phyloP scores from a whole-genome alignment of 2,888 invertebrate genomes.

The Omphaloscelis lunosa region DNA sequence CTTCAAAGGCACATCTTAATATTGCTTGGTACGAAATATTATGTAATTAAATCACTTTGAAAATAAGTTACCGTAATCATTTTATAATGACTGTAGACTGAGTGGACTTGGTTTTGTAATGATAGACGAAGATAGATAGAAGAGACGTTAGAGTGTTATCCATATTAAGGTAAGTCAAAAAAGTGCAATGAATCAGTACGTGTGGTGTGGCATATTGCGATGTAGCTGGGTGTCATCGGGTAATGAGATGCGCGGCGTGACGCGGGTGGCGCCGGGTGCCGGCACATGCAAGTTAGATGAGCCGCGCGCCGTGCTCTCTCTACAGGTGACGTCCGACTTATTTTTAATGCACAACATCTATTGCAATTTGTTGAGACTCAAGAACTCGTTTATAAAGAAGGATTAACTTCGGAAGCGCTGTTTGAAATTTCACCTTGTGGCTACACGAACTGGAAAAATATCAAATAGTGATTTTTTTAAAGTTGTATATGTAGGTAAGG shows the following conservation, averaged over 20 bases:
- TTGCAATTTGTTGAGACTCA: conserved; percentile 70
- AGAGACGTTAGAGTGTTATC: neutral
- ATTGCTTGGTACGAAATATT: conserved; percentile 3
- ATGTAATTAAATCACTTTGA: conserved; percentile 12
- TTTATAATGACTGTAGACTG: neutral
- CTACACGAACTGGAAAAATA: conserved; percentile 2
- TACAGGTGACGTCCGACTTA: conserved; percentile 80
- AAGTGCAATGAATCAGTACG: conserved; percentile 28
- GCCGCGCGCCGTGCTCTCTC: conserved; percentile 70
- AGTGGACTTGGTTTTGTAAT: neutral
- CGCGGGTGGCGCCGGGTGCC: conserved; percentile 71
- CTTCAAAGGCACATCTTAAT: conserved; percentile 73
- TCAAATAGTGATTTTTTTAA: neutral
- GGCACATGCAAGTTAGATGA: conserved; percentile 85
- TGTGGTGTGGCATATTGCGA: conserved; percentile 44
- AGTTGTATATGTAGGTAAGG: neutral
- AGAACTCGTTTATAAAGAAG: conserved; percentile 54
- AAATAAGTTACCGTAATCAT: neutral
- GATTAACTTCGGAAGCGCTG: conserved; percentile 32
- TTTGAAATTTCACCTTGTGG: conserved; percentile 14
- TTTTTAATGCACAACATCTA: conserved; percentile 80
- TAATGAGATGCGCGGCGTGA: conserved; percentile 77
- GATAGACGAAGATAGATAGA: neutral
- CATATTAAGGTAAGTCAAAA: neutral
- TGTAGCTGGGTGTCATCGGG: conserved; percentile 53